Conservation (phyloP, 2,888 invertebrate genomes). For the Cantharis nigra region DNA sequence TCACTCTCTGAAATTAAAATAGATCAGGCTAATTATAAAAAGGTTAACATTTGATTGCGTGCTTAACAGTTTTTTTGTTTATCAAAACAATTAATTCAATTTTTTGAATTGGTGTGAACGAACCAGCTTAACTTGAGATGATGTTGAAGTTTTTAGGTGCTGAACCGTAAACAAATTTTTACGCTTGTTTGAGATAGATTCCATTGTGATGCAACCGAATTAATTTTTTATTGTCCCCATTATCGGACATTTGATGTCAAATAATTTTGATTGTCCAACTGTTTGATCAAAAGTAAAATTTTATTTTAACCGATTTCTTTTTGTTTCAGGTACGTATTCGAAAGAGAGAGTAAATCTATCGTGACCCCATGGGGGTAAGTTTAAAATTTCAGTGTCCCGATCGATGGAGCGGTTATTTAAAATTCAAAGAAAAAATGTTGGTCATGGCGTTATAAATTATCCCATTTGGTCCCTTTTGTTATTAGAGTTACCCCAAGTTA, state of each 20-base stretch:
- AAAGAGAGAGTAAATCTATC: background rate
- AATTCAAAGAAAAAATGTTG: background rate
- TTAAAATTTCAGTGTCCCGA: background rate
- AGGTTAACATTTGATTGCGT: background rate
- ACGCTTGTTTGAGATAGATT: background rate
- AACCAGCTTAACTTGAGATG: background rate
- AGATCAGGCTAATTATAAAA: background rate
- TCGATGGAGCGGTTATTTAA: background rate
- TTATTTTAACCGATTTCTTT: background rate
- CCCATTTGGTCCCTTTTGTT: background rate
- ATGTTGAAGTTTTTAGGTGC: background rate
- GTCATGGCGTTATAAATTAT: background rate
- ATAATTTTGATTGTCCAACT: no score
- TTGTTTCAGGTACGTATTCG: constrained; percentile 10
- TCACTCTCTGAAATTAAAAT: background rate
- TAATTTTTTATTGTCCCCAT: background rate
- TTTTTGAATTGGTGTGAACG: background rate
- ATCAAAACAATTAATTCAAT: background rate
- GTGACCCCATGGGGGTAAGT: background rate
- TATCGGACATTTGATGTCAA: background rate
- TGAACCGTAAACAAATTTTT: background rate
- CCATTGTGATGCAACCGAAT: background rate
- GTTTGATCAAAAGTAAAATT: no score
- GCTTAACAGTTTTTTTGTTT: background rate
- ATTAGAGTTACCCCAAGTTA: background rate